Percentiles rank a stretch among this genome's conserved stretches.
Conservation (phyloP, 2,888 invertebrate species). For the Isotomurus palustris region DNA sequence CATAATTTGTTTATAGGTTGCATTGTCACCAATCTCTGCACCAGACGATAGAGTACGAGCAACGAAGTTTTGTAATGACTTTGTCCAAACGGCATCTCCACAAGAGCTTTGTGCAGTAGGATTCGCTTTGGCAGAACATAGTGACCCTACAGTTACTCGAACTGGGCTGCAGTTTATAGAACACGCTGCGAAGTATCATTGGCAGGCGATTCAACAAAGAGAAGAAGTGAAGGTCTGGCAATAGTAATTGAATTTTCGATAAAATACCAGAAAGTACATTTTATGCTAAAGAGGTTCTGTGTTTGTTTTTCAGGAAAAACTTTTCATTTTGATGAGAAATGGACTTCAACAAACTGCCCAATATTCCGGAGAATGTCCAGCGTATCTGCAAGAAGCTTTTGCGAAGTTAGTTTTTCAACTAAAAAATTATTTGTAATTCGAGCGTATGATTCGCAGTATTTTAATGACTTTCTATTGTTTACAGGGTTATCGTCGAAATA, state of each 20-base stretch:
- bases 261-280: no score
- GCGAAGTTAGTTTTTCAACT: conserved; percentile 33
- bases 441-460: not conserved
- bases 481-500: conserved; percentile 92
- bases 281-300: not conserved
- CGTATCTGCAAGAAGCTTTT: conserved; percentile 39
- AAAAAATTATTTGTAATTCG: not conserved
- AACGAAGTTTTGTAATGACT: conserved; percentile 35
- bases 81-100: conserved; percentile 23
- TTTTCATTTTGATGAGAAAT: conserved; percentile 36
- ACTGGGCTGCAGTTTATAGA: conserved; percentile 83
- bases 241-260: not conserved
- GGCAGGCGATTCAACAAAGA: conserved; percentile 53
- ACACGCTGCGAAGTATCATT: conserved; percentile 85
- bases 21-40: conserved; percentile 20
- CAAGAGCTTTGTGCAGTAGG: conserved; percentile 32
- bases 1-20: conserved; percentile 16
- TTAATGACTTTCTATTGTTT: conserved; percentile 51
- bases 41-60: conserved; percentile 27
- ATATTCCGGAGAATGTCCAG: conserved; percentile 39
- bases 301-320: conserved; percentile 29
- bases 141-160: conserved; percentile 25
- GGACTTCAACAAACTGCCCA: conserved; percentile 32
- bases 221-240: not conserved
- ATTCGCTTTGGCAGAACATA: conserved; percentile 20